Percentiles rank a stretch among this genome's conserved stretches.
These are phyloP conservation scores for Meles meles DNA, from an alignment of 2,113 vertebrate species.

Conservation along the genomic window DNA sequence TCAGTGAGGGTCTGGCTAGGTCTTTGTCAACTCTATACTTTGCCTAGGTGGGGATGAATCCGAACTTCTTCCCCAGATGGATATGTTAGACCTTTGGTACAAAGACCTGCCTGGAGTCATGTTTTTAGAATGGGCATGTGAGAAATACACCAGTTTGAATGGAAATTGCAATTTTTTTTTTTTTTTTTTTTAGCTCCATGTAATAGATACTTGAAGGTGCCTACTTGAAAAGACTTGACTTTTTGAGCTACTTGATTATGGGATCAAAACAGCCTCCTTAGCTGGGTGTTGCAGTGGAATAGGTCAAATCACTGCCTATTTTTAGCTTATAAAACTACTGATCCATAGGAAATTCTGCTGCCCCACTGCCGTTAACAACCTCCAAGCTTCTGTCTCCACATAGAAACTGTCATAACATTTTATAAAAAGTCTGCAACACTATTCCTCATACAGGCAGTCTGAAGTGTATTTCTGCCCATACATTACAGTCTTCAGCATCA, in stretches of 20 bases:
- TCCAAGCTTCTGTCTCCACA: not conserved
- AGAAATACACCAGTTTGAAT: not conserved
- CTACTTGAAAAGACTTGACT: conserved; percentile 67
- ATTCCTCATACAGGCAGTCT: not conserved
- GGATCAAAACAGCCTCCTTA: conserved; percentile 70
- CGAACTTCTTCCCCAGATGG: not conserved
- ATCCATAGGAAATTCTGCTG: conserved; percentile 62
- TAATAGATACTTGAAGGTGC: conserved; percentile 36
- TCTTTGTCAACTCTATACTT: not conserved
- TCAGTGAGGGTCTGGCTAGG: not conserved
- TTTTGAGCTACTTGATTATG: conserved; percentile 77
- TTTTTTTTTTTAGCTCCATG: not conserved
- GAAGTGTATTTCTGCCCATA: not conserved
- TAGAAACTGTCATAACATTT: conserved; percentile 44
- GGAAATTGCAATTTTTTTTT: conserved; percentile 17
- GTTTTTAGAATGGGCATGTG: not conserved
- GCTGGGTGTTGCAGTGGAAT: conserved; percentile 32
- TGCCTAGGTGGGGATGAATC: accelerated
- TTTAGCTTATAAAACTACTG: conserved; percentile 73
- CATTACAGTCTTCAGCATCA: not conserved
- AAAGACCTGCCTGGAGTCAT: not conserved
- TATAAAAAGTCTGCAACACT: not conserved
- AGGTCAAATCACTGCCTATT: conserved; percentile 55
- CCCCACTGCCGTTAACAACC: conserved; percentile 28
- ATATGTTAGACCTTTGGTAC: not conserved